A percentile compares a stretch with the other conserved stretches of the same genome.
Conservation (phyloP, 2,797 vertebrate genomes). For the Sebastes vulpes region DNA sequence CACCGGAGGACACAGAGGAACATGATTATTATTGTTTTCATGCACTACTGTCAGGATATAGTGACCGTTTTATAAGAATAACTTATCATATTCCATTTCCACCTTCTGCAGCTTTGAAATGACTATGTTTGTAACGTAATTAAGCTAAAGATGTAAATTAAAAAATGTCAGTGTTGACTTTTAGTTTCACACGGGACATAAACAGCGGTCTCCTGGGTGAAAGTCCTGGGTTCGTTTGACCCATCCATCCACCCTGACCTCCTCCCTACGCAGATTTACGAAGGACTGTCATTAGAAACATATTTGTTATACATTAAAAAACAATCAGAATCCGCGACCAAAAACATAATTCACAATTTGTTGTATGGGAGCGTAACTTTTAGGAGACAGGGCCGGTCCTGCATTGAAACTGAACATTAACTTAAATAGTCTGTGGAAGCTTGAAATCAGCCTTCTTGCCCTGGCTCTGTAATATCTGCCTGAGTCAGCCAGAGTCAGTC, state of each 20-base stretch:
- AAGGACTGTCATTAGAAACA: background rate
- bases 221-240: background rate
- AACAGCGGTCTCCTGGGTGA: background rate
- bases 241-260: background rate
- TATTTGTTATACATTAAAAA: background rate
- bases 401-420: background rate
- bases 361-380: too few relatives aligned
- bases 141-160: background rate
- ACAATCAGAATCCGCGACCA: background rate
- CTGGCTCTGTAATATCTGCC: background rate
- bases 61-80: too few relatives aligned
- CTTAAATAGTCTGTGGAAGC: slow-evolving; percentile 35
- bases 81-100: too few relatives aligned
- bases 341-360: background rate
- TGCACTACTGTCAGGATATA: too few relatives aligned
- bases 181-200: background rate
- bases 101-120: too few relatives aligned
- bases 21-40: too few relatives aligned
- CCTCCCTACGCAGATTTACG: fast-evolving
- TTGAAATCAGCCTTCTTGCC: slow-evolving; percentile 15
- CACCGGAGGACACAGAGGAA: too few relatives aligned
- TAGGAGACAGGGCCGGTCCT: too few relatives aligned
- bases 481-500: background rate
- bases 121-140: fast-evolving
- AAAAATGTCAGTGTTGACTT: background rate